Conservation (phyloP, 2,888 invertebrate species). For the Neria commutata region DNA sequence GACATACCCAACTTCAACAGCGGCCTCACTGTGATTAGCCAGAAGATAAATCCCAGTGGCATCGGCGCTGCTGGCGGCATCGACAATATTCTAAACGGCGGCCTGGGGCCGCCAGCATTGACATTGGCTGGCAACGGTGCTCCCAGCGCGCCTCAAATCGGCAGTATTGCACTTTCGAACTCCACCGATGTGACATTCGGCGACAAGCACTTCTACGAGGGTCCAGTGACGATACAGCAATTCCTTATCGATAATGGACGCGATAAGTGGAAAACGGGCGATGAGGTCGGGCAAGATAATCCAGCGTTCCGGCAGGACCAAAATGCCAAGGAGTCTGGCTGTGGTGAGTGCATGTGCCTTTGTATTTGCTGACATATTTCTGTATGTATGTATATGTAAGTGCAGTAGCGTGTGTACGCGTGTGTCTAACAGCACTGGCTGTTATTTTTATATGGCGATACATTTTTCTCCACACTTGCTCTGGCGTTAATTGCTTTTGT, state of each 20-base stretch:
- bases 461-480: constrained; percentile 13
- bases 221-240: constrained; percentile 79
- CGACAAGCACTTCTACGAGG: constrained; percentile 77
- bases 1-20: constrained; percentile 47
- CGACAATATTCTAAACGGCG: constrained; percentile 40
- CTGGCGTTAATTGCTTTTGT: constrained; percentile 24
- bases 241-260: constrained; percentile 66
- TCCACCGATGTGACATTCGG: constrained; percentile 78
- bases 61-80: constrained; percentile 26
- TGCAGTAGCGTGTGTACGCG: constrained; percentile 2
- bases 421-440: constrained; percentile 13
- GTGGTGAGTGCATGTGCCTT: constrained; percentile 35
- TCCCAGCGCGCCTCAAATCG: constrained; percentile 62
- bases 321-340: constrained; percentile 22
- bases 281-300: constrained; percentile 48
- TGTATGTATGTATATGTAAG: constrained; percentile 1
- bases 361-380: too few relatives aligned
- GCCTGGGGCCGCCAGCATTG: constrained; percentile 26
- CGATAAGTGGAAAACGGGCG: constrained; percentile 48
- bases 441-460: constrained; percentile 19
- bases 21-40: constrained; percentile 49
- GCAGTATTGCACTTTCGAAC: constrained; percentile 70
- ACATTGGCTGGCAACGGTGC: constrained; percentile 4
- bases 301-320: constrained; percentile 35
- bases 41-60: constrained; percentile 37